Conservation (phyloP, 2,113 vertebrate species). For the Narcine bancroftii region DNA sequence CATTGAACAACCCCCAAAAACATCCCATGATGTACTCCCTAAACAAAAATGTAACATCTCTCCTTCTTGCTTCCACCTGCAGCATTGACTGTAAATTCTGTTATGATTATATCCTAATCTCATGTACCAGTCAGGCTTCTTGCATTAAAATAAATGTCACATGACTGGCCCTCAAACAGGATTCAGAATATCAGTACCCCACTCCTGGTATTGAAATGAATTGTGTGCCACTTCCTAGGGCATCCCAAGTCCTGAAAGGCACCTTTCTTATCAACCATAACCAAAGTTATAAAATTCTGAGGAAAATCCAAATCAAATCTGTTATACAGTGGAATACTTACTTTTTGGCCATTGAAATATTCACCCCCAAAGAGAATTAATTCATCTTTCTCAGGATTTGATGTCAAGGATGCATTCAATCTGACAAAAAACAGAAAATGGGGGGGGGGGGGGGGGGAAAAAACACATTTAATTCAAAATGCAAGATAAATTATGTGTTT, state of each 20-base stretch:
- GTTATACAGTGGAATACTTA: conserved; percentile 54
- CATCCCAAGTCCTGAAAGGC: not conserved
- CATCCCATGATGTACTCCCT: too few species aligned
- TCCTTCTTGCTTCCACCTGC: too few species aligned
- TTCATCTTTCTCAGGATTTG: conserved; percentile 88
- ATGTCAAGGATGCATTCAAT: conserved; percentile 73
- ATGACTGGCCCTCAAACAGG: too few species aligned
- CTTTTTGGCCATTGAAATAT: conserved; percentile 96
- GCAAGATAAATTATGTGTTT: not conserved
- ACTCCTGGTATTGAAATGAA: too few species aligned
- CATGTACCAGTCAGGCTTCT: too few species aligned
- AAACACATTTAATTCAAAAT: not conserved
- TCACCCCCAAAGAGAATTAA: conserved; percentile 95
- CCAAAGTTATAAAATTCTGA: conserved; percentile 42
- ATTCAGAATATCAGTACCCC: too few species aligned
- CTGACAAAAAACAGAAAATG: conserved; percentile 51
- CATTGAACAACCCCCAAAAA: too few species aligned
- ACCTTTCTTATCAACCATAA: not conserved
- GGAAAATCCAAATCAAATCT: not conserved
- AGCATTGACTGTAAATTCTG: too few species aligned
- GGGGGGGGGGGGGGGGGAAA: too few species aligned
- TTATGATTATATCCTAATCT: too few species aligned
- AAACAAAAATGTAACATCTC: too few species aligned
- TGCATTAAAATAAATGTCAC: too few species aligned
- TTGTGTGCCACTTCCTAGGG: not conserved